Conservation (phyloP, 2,113 vertebrate species). For the Vidua macroura region DNA sequence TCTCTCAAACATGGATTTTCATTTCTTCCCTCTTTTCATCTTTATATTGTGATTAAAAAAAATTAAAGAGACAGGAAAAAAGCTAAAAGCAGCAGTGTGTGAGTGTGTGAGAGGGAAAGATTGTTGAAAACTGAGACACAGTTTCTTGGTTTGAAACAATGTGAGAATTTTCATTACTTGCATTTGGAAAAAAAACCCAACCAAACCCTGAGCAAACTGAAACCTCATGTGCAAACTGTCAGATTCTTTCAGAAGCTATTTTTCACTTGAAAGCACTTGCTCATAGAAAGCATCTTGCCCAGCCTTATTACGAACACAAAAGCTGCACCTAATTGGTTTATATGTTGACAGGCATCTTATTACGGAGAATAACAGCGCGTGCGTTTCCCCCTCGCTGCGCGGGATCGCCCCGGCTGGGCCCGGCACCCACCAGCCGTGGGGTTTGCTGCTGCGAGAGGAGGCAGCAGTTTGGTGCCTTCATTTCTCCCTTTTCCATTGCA, state of each 20-base stretch:
- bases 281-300: not conserved
- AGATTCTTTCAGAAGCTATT: constrained; percentile 47
- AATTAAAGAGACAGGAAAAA: not conserved
- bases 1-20: not conserved
- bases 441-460: not conserved
- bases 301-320: not conserved
- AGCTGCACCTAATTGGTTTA: constrained; percentile 49
- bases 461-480: not conserved
- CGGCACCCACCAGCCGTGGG: rapidly evolving
- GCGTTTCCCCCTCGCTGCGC: rapidly evolving
- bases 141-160: constrained; percentile 40
- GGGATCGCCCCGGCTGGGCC: not conserved
- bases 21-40: not conserved
- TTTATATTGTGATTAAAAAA: not conserved
- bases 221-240: constrained; percentile 53
- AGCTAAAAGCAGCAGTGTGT: not conserved
- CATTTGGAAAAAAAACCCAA: not conserved
- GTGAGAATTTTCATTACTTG: constrained; percentile 51
- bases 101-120: not conserved
- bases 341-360: constrained; percentile 15
- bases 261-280: constrained; percentile 56
- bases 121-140: not conserved
- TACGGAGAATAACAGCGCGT: not conserved
- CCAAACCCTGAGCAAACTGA: constrained; percentile 13
- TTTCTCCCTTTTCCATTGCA: not conserved